These are phyloP conservation scores for Gymnodraco acuticeps DNA, from an alignment of 2,797 vertebrate genomes.

Conservation along the genomic window DNA sequence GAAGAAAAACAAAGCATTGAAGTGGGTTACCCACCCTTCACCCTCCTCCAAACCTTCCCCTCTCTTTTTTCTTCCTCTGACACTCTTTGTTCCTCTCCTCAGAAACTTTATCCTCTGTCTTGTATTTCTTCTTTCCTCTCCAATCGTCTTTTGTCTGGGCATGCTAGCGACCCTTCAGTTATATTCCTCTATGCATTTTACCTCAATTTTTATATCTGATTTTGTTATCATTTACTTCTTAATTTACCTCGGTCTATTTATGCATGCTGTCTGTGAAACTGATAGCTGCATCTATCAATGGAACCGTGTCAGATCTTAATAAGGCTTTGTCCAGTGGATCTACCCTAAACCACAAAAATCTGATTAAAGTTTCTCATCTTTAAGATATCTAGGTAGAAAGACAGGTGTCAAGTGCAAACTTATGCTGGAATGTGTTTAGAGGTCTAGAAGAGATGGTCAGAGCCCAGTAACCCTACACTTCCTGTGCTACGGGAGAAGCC, in stretches of 20 bases:
- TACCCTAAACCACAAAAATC: conserved; percentile 99
- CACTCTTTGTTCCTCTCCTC: conserved; percentile 77
- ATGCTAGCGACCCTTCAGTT: conserved; percentile 92
- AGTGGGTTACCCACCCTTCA: conserved; percentile 89
- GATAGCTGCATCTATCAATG: conserved; percentile 99
- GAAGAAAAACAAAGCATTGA: conserved; percentile 88
- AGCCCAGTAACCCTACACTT: conserved; percentile 77
- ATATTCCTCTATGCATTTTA: conserved; percentile 92
- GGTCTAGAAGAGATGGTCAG: conserved; percentile 69
- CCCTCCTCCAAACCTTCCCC: conserved; percentile 84
- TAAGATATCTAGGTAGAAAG: conserved; percentile 76
- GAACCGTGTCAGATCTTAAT: conserved; percentile 99
- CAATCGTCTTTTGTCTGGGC: conserved; percentile 90
- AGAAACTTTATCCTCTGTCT: conserved; percentile 73
- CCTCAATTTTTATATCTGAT: conserved; percentile 86
- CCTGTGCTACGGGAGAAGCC: conserved; percentile 77
- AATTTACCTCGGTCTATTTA: conserved; percentile 90
- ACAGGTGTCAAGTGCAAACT: conserved; percentile 65
- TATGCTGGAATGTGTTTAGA: conserved; percentile 58
- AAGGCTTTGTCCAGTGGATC: conserved; percentile 99
- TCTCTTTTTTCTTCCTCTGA: conserved; percentile 75
- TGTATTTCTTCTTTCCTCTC: conserved; percentile 82
- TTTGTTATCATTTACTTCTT: conserved; percentile 86
- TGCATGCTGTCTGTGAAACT: conserved; percentile 99
- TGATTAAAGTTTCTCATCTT: conserved; percentile 99